Conservation (phyloP, 2,888 invertebrate species). For the Hydraecia micacea region DNA sequence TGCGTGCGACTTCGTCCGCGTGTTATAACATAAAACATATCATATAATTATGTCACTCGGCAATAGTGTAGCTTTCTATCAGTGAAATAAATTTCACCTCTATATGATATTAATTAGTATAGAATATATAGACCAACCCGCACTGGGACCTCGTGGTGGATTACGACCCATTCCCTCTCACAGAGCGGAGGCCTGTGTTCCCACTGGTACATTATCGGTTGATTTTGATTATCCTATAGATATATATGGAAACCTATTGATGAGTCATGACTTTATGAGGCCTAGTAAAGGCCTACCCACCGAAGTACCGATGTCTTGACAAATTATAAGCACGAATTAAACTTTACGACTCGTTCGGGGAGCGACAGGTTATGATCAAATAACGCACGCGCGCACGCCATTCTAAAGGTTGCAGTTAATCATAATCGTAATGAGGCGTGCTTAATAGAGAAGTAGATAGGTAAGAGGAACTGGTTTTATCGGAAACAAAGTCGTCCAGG, state of each 20-base stretch:
- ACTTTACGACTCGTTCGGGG: slow-evolving; percentile 44
- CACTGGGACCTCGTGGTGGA: no score
- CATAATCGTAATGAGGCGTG: slow-evolving; percentile 38
- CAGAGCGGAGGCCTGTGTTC: no score
- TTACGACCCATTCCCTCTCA: no score
- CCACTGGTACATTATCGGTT: no score
- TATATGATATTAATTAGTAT: no score
- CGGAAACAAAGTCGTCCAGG: slow-evolving; percentile 15
- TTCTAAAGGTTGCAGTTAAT: slow-evolving; percentile 43
- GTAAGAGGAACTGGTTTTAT: slow-evolving; percentile 24
- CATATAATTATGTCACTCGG: not conserved
- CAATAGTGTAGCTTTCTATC: not conserved
- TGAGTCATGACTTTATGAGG: not conserved
- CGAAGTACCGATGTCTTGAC: slow-evolving; percentile 19
- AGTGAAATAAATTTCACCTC: not conserved
- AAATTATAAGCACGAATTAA: slow-evolving; percentile 30
- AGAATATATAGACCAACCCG: no score
- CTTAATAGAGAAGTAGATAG: slow-evolving; percentile 6
- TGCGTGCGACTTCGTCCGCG: not conserved
- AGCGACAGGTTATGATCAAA: slow-evolving; percentile 48
- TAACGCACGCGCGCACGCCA: slow-evolving; percentile 25
- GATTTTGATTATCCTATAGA: not conserved
- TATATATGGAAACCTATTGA: not conserved
- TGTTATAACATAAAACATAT: not conserved
- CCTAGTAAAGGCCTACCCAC: not conserved